Evolutionary conservation across 2,113 vertebrate genomes (phyloP), one percentile per base, ranked within the genome.

Genomic region (Trogon melanurus): DNA sequence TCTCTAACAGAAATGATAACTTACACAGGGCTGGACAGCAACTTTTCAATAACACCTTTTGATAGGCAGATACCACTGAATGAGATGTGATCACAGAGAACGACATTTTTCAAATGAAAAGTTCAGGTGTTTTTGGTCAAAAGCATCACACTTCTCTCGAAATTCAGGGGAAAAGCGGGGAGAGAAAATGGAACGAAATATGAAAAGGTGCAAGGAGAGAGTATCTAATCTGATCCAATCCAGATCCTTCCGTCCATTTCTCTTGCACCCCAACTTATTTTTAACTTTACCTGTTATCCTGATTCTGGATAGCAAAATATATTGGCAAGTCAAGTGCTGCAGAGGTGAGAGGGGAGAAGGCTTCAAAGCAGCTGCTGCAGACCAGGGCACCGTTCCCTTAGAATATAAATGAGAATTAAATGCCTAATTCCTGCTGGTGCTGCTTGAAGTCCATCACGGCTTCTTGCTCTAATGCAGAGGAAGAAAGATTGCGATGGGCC

Each of bases 351-450:
- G 32, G 2, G 36, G 53, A 36, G 47, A 66, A 84, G 18, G 34
- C 21, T 86, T 87, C 32, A 88, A 64, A 89, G 67, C 48, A 80
- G 56, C 41, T 72, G 65, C 13, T 26, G 38, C 20, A 65, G 9
- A 16, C 8, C 57, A 60, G 38, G 47, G 11, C 15, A 26, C 71
- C 50, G 19, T 29, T 83, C 45, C 72, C 30, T 75, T 29, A 18
- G 65, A 86, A 84, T 22, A 83, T 26, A 78, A 84, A 92, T 78
- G 44, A 81, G 48, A 95, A 94, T 75, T 88, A 90, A 93, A 79
- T 83, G 54, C 47, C 66, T 66, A 29, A 79, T 85, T 93, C 87
- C 89, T 93, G 62, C 36, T 82, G 70, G 44, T 82, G 70, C 62
- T 70, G 58, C 74, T 51, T 93, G 69, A 73, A 66, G 75, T 51